These are phyloP conservation scores for Dryoscopus gambensis DNA, from an alignment of 2,113 vertebrate species.

Conservation along the genomic window DNA sequence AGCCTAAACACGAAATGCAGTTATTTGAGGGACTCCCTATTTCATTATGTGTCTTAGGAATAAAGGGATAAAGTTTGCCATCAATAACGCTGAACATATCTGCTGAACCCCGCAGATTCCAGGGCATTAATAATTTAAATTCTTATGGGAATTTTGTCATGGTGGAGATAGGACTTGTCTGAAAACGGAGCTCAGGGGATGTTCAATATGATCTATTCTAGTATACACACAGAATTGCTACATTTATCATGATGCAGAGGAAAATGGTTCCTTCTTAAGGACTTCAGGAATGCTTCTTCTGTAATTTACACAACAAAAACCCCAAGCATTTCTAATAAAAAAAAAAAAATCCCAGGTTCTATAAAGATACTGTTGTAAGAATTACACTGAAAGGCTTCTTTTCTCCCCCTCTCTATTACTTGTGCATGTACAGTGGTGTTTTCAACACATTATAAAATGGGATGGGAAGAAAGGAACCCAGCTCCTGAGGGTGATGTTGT, in stretches of 20 bases:
- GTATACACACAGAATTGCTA: conserved; percentile 53
- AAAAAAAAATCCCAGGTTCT: not conserved
- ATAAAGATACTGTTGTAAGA: conserved; percentile 20
- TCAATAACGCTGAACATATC: conserved; percentile 83
- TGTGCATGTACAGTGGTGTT: not conserved
- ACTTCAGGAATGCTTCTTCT: conserved; percentile 31
- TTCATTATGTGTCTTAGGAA: conserved; percentile 83
- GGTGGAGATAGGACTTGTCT: conserved; percentile 81
- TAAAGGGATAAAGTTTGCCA: conserved; percentile 82
- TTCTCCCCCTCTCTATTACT: not conserved
- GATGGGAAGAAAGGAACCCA: not conserved
- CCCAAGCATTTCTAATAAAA: conserved; percentile 10
- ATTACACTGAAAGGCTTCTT: conserved; percentile 14
- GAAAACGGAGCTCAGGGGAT: conserved; percentile 77
- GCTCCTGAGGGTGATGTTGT: not conserved
- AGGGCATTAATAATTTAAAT: conserved; percentile 89
- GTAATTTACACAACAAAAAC: conserved; percentile 44
- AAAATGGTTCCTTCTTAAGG: conserved; percentile 47
- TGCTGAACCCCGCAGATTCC: conserved; percentile 86
- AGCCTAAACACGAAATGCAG: conserved; percentile 74
- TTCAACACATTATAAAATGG: not conserved
- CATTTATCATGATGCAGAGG: conserved; percentile 50
- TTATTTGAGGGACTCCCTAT: conserved; percentile 78
- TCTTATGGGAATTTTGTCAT: conserved; percentile 83
- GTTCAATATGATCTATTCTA: conserved; percentile 80